Evolutionary conservation across 1,140 invertebrate genomes (phyloP).

Genomic region (Papilio glaucus): DNA sequence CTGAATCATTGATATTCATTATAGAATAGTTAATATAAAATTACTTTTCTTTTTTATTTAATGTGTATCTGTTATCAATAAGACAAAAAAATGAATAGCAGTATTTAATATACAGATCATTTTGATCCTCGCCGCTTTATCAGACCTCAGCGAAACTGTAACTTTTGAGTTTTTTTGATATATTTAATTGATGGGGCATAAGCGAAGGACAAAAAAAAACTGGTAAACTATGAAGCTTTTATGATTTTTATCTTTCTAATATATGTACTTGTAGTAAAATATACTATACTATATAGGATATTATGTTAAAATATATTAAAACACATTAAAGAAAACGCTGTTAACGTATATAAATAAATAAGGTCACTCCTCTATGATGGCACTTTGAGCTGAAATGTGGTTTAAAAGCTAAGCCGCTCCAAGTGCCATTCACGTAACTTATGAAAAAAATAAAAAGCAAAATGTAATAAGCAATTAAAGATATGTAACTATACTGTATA

Average conservation of each 20-base stretch:
- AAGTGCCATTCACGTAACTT: slow-evolving; percentile 25
- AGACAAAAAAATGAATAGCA: not conserved
- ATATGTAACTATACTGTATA: slow-evolving; percentile 41
- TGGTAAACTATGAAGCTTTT: slow-evolving; percentile 21
- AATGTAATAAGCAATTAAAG: slow-evolving; percentile 40
- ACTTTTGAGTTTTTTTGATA: slow-evolving; percentile 5
- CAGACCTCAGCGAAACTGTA: slow-evolving; percentile 7
- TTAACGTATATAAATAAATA: slow-evolving; percentile 35
- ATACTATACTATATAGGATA: slow-evolving; percentile 17
- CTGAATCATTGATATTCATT: not conserved
- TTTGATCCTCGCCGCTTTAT: not conserved
- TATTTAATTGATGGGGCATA: slow-evolving; percentile 41
- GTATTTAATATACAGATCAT: not conserved
- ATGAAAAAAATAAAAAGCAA: slow-evolving; percentile 34
- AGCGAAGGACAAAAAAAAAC: slow-evolving; percentile 43
- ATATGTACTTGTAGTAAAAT: slow-evolving; percentile 12
- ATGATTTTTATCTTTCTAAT: not conserved
- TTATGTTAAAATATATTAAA: slow-evolving; percentile 35
- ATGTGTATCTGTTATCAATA: slow-evolving; percentile 9
- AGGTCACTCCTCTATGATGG: slow-evolving; percentile 35
- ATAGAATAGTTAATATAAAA: not conserved
- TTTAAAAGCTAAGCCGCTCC: not conserved
- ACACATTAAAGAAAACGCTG: slow-evolving; percentile 29
- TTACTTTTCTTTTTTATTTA: not conserved
- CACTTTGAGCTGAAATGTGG: slow-evolving; percentile 1